phyloP scores from a whole-genome alignment of 2,113 vertebrate species.

The Epinephelus fuscoguttatus region DNA sequence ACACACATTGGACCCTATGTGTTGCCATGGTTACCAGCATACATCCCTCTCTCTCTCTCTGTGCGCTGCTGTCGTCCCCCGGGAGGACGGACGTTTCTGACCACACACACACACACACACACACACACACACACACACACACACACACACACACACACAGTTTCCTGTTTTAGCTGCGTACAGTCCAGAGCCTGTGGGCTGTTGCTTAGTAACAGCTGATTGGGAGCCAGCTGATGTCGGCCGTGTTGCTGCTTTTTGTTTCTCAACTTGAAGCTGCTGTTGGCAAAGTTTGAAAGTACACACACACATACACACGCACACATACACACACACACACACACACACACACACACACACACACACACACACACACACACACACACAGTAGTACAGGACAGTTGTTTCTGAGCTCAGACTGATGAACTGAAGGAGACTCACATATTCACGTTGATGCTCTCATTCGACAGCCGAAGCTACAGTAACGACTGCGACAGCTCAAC shows the following conservation, averaged over 20 bases:
- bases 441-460: too few relatives aligned
- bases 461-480: too few relatives aligned
- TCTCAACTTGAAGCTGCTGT: constrained; percentile 32
- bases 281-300: background rate
- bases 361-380: background rate
- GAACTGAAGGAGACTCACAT: too few relatives aligned
- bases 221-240: constrained; percentile 24
- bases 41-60: background rate
- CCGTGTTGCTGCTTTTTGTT: background rate
- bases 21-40: constrained; percentile 51
- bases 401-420: background rate
- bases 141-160: constrained; percentile 6
- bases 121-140: background rate
- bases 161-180: constrained; percentile 46
- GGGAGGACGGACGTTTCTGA: constrained; percentile 8
- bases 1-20: background rate
- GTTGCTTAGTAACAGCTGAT: constrained; percentile 65
- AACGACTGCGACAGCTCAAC: too few relatives aligned
- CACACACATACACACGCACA: too few relatives aligned
- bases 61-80: background rate
- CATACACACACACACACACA: constrained; percentile 7
- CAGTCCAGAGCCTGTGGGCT: constrained; percentile 16
- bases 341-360: background rate
- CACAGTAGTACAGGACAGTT: background rate
- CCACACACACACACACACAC: constrained; percentile 12